Base-by-base conservation (phyloP, 2,797 vertebrate species). In the Propithecus deckenii region DNA sequence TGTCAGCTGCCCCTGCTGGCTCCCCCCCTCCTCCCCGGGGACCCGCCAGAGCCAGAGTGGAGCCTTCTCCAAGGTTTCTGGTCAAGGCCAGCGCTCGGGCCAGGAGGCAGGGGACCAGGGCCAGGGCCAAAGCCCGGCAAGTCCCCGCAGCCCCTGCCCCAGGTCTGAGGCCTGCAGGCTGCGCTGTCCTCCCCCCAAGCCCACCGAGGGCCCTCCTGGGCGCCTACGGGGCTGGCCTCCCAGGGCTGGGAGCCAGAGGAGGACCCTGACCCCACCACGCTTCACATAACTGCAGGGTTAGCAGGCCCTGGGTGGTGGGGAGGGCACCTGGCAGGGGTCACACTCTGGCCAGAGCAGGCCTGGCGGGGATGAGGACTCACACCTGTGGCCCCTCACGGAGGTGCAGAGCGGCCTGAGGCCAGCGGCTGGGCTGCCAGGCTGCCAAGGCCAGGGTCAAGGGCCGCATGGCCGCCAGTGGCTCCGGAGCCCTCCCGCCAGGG, bases 71-170 rank as follows among this genome's bases (percentile, higher is more conserved):
- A 61, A 30, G 38, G 74, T 35, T 74, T 52, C 86, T 28, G 75
- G 41, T 55, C 50, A 88, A 72, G 52, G 52, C 75, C 59, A 3
- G 20, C 30, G 61, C 15, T 3, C 23, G 20, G 20, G 41, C n/a
- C 3, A 17, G 43, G 76, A 46, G 15, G 32, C 79, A 20, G 15
- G 78, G 61, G 35, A 14, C 41, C 30, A 4, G 32, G 25, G 7
- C 25, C 65, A 75, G 15, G 57, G 72, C 71, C 1, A 1, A 18
- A 30, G 46, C 52, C 28, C 18, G 1, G 25, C 2, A 28, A 52
- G 76, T 41, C n/a, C 25, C 28, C 35, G 0, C 0, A 6, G 55
- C 30, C n/a, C 55, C 6, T 14, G 7, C 35, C 48, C 10, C 1
- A 1, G 30, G 61, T 11, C 65, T 14, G 38, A 85, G 80, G 17